Percentiles rank a stretch among this genome's conserved stretches.
Conservation (phyloP, 92 coral and sea anemone species). For the Phenganax subtilis region DNA sequence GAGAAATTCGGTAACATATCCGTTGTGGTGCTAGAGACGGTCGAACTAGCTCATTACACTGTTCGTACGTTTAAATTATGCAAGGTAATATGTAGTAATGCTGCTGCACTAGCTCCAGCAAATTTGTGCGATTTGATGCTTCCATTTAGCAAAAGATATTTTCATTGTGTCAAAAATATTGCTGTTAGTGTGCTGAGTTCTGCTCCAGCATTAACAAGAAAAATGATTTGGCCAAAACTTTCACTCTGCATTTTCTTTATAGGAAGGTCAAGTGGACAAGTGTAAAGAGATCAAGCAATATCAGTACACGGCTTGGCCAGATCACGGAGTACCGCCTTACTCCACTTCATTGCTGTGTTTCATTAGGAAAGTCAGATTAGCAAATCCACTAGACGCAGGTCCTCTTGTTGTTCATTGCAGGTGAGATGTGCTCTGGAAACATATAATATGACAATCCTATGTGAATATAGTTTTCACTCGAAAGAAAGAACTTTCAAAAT, state of each 20-base stretch:
- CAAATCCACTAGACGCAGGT: slow-evolving; percentile 88
- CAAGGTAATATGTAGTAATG: slow-evolving; percentile 48
- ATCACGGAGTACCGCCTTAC: slow-evolving; percentile 86
- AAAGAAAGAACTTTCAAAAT: neutral
- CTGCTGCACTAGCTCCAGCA: neutral
- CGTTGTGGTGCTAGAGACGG: slow-evolving; percentile 77
- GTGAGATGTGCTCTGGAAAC: slow-evolving; percentile 34
- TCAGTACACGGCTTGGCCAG: slow-evolving; percentile 98
- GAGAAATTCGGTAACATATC: slow-evolving; percentile 76
- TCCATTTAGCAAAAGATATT: too few relatives aligned
- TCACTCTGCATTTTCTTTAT: neutral
- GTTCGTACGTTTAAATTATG: slow-evolving; percentile 75
- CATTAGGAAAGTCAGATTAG: slow-evolving; percentile 79
- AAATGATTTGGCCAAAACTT: neutral
- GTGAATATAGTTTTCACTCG: too few relatives aligned
- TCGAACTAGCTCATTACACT: slow-evolving; percentile 83
- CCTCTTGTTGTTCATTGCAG: slow-evolving; percentile 96
- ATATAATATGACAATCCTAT: neutral
- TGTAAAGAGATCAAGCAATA: slow-evolving; percentile 56
- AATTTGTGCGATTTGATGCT: too few relatives aligned
- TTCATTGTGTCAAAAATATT: too few relatives aligned
- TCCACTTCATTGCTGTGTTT: slow-evolving; percentile 88
- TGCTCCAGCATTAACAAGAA: too few relatives aligned
- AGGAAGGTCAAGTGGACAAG: slow-evolving; percentile 24
- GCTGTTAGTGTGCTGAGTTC: too few relatives aligned